Conservation (phyloP, 2,113 vertebrate genomes). For the Thymallus thymallus region DNA sequence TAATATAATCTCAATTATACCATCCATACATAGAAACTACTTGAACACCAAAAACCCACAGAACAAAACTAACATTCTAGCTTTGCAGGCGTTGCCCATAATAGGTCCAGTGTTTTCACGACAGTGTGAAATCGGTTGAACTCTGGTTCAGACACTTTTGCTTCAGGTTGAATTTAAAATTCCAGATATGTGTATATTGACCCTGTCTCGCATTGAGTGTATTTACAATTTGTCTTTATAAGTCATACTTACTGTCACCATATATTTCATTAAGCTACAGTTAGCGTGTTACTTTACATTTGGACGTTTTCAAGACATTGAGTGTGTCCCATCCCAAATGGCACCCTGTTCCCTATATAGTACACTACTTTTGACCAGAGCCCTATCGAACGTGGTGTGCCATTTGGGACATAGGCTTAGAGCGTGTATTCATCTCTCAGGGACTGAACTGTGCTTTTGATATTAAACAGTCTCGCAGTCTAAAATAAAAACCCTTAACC, state of each 20-base stretch:
- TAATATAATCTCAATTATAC: background rate
- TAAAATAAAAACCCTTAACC: constrained; percentile 27
- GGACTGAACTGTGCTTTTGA: constrained; percentile 29
- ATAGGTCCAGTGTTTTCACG: background rate
- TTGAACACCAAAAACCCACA: background rate
- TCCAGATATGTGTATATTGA: constrained; percentile 2
- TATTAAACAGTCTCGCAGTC: constrained; percentile 51
- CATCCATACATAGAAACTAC: background rate
- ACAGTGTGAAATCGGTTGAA: background rate
- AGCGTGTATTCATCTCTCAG: constrained; percentile 48
- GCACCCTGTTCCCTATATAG: too few relatives aligned
- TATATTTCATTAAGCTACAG: constrained; percentile 49
- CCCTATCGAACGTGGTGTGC: too few relatives aligned
- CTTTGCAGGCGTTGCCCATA: background rate
- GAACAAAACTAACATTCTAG: background rate
- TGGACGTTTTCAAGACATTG: constrained; percentile 58
- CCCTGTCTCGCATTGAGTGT: constrained; percentile 1
- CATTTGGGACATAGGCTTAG: background rate
- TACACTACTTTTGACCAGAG: too few relatives aligned
- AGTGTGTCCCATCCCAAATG: too few relatives aligned
- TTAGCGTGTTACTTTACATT: constrained; percentile 56
- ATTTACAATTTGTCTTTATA: constrained; percentile 30
- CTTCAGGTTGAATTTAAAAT: background rate
- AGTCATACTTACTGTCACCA: constrained; percentile 16
- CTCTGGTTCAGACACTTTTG: background rate